These are phyloP conservation scores for Chaetophractus vellerosus DNA, from an alignment of 2,797 vertebrate genomes.

Conservation along the genomic window DNA sequence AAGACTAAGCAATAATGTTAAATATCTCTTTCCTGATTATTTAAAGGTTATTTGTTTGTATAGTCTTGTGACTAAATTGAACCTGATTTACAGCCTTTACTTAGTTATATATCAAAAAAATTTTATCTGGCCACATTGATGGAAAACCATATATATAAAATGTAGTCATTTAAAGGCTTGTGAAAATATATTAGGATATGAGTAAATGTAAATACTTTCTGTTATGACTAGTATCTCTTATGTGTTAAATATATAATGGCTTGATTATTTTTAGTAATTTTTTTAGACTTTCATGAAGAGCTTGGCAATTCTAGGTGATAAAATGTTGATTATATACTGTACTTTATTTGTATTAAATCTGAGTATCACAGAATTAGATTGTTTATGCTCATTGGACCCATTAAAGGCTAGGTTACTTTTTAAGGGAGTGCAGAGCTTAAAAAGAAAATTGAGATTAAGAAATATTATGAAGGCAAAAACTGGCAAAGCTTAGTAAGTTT, in stretches of 20 bases:
- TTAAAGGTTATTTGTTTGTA: constrained; percentile 36
- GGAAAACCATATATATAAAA: constrained; percentile 52
- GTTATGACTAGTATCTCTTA: constrained; percentile 48
- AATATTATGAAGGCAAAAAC: constrained; percentile 17
- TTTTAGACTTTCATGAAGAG: constrained; percentile 59
- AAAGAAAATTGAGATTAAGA: constrained; percentile 48
- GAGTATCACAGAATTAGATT: not conserved
- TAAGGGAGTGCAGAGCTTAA: constrained; percentile 45
- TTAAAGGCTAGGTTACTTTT: constrained; percentile 26
- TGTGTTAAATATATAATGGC: constrained; percentile 50
- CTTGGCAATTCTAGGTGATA: constrained; percentile 53
- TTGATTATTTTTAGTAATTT: constrained; percentile 44
- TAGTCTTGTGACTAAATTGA: constrained; percentile 54
- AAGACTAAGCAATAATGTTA: too few species aligned
- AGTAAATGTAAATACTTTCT: constrained; percentile 25
- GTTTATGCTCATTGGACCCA: not conserved
- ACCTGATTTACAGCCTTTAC: constrained; percentile 32
- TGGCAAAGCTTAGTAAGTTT: constrained; percentile 19
- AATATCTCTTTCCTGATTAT: too few species aligned
- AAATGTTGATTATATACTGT: not conserved
- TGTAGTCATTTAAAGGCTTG: constrained; percentile 33
- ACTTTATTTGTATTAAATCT: constrained; percentile 21
- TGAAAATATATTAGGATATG: constrained; percentile 20
- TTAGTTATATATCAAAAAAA: constrained; percentile 48
- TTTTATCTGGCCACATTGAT: constrained; percentile 34